Evolutionary conservation across 2,113 vertebrate species (phyloP).

Genomic region (Corythornis vintsioides): DNA sequence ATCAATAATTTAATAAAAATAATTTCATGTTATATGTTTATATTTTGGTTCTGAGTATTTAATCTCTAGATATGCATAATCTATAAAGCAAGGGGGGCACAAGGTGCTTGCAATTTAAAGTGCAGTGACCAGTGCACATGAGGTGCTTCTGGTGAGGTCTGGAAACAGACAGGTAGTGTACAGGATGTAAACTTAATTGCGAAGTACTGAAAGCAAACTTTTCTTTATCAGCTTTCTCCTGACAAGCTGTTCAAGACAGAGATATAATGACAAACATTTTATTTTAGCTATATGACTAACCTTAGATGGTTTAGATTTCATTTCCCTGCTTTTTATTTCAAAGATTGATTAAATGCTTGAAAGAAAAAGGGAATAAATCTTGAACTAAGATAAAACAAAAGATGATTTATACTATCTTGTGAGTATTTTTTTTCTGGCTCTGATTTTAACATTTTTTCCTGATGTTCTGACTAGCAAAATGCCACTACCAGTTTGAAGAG

Average conservation of each 20-base stretch:
- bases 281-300: background rate
- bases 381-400: constrained; percentile 18
- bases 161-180: background rate
- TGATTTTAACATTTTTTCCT: constrained; percentile 41
- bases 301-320: background rate
- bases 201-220: background rate
- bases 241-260: background rate
- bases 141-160: background rate
- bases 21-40: background rate
- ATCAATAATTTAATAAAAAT: background rate
- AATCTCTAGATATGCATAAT: background rate
- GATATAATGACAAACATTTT: background rate
- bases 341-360: background rate
- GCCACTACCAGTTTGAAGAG: constrained; percentile 5
- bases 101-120: background rate
- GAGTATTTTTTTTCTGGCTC: background rate
- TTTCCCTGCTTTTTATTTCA: background rate
- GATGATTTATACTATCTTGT: background rate
- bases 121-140: background rate
- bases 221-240: background rate
- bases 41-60: background rate
- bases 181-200: background rate
- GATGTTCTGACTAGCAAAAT: constrained; percentile 48
- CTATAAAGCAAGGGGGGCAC: background rate
- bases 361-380: constrained; percentile 1